A percentile compares a stretch with the other conserved stretches of the same genome.
These are phyloP conservation scores for Noctua janthina DNA, from an alignment of 2,888 invertebrate genomes.

Conservation along the genomic window DNA sequence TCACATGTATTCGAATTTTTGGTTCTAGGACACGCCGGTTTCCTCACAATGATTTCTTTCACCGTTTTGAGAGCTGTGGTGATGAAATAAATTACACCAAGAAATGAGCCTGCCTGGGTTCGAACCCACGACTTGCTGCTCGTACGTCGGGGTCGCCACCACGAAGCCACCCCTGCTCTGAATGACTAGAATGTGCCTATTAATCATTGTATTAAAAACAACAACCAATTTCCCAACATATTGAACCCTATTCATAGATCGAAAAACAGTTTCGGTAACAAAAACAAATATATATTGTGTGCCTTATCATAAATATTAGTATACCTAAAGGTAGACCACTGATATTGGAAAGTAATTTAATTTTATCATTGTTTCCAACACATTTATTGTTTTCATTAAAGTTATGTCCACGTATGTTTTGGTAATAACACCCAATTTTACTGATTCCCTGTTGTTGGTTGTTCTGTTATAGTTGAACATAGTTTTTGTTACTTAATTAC, in stretches of 20 bases:
- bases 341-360: conserved; percentile 72
- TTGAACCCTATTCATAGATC: conserved; percentile 1
- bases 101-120: no score
- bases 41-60: no score
- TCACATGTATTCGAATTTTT: no score
- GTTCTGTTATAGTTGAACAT: background rate
- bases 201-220: background rate
- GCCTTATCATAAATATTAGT: conserved; percentile 55
- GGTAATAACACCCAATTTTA: conserved; percentile 50
- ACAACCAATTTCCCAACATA: background rate
- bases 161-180: no score
- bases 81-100: no score
- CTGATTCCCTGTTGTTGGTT: conserved; percentile 11
- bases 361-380: conserved; percentile 71
- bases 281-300: conserved; percentile 34
- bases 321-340: conserved; percentile 51
- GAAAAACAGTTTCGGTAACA: conserved; percentile 30
- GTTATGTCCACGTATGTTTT: conserved; percentile 53
- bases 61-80: no score
- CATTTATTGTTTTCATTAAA: conserved; percentile 64
- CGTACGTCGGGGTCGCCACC: no score
- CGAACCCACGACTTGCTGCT: no score
- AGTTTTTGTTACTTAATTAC: conserved; percentile 6
- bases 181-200: background rate
- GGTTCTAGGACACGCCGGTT: no score